Conservation (phyloP, 1,140 invertebrate genomes). For the Zaprionus ghesquierei region DNA sequence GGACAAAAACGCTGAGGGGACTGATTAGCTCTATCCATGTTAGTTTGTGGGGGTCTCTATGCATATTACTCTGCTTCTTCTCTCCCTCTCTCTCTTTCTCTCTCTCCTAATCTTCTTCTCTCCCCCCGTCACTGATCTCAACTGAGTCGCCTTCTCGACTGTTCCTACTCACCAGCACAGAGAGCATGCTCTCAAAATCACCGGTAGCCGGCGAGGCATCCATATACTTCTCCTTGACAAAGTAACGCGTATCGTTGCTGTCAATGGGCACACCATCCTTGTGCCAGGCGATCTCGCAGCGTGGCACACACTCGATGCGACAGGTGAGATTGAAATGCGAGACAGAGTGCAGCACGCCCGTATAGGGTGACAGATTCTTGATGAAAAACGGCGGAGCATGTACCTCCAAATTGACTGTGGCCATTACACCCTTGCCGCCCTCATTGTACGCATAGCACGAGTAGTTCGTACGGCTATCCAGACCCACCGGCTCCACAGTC, state of each 20-base stretch:
- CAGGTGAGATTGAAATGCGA: slow-evolving; percentile 91
- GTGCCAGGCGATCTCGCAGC: slow-evolving; percentile 92
- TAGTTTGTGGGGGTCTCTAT: too few species aligned
- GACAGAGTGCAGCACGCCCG: slow-evolving; percentile 87
- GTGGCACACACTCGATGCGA: slow-evolving; percentile 93
- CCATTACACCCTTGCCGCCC: slow-evolving; percentile 90
- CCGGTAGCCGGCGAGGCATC: slow-evolving; percentile 88
- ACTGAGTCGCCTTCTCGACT: background rate
- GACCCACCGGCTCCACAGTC: slow-evolving; percentile 90
- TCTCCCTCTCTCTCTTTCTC: background rate
- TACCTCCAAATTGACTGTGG: slow-evolving; percentile 89
- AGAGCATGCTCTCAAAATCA: slow-evolving; percentile 93
- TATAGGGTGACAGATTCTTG: slow-evolving; percentile 90
- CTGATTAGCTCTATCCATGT: too few species aligned
- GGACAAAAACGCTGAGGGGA: too few species aligned
- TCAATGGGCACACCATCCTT: slow-evolving; percentile 88
- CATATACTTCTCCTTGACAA: slow-evolving; percentile 86
- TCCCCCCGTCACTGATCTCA: background rate
- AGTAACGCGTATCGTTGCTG: slow-evolving; percentile 86
- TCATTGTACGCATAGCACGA: slow-evolving; percentile 92
- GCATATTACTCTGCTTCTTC: too few species aligned
- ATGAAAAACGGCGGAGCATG: slow-evolving; percentile 94
- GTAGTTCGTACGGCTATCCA: slow-evolving; percentile 93
- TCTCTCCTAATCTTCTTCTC: background rate
- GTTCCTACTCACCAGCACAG: slow-evolving; percentile 87